Evolutionary conservation across 2,888 invertebrate genomes (phyloP).

Genomic region (Sthenelais limicola): DNA sequence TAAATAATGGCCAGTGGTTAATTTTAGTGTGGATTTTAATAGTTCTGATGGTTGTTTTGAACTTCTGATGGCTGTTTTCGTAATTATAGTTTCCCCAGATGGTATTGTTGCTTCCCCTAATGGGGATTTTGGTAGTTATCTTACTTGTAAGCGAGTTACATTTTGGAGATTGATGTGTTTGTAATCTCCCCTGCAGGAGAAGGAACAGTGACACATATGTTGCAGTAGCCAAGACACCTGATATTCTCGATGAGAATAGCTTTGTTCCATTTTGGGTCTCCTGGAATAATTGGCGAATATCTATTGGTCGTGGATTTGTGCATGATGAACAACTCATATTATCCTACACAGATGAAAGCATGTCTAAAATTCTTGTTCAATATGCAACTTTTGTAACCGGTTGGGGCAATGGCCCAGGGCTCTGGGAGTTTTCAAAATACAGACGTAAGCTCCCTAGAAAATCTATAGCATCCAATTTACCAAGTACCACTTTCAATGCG

Average conservation of each 20-base stretch:
- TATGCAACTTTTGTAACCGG: conserved; percentile 12
- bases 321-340: neutral
- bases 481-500: too few species aligned
- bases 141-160: too few species aligned
- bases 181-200: too few species aligned
- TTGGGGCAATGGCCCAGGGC: neutral
- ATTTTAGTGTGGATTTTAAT: too few species aligned
- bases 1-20: too few species aligned
- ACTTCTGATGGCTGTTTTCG: neutral
- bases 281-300: neutral
- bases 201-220: neutral
- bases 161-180: too few species aligned
- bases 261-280: conserved; percentile 4
- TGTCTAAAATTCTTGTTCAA: neutral
- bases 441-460: too few species aligned
- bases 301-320: conserved; percentile 1
- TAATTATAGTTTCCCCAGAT: neutral
- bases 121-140: too few species aligned
- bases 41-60: too few species aligned
- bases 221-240: neutral
- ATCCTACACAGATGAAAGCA: neutral
- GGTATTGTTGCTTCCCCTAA: neutral
- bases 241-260: conserved; percentile 6
- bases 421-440: conserved; percentile 17
- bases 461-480: too few species aligned